phyloP scores from a whole-genome alignment of 1,140 invertebrate species.

The Lanistes nyassanus region DNA sequence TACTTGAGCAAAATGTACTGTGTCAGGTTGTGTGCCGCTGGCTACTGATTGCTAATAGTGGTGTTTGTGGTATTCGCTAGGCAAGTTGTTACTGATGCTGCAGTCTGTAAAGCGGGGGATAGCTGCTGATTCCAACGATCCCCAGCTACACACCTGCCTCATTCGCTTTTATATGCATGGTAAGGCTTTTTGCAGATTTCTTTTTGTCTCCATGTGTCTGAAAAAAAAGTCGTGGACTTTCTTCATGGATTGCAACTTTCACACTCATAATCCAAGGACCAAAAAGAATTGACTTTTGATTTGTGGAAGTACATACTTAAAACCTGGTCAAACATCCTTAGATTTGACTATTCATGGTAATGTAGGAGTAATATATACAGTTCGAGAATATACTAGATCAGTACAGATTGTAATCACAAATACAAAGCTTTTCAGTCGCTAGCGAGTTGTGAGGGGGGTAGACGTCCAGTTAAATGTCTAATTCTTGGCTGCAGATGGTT shows the following conservation, averaged over 20 bases:
- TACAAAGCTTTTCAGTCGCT: not conserved
- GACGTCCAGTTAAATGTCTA: not conserved
- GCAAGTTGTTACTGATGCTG: conserved; percentile 65
- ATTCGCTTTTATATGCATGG: conserved; percentile 74
- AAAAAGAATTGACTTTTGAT: too few species aligned
- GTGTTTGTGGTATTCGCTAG: conserved; percentile 57
- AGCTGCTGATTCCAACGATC: conserved; percentile 78
- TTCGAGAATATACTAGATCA: not conserved
- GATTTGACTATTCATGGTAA: too few species aligned
- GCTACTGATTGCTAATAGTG: too few species aligned
- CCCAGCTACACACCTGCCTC: conserved; percentile 85
- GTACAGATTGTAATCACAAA: not conserved
- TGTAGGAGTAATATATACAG: too few species aligned
- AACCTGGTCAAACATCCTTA: too few species aligned
- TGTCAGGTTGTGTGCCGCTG: too few species aligned
- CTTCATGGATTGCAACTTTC: not conserved
- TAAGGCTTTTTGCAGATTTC: too few species aligned
- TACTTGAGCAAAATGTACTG: too few species aligned
- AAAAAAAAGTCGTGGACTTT: too few species aligned
- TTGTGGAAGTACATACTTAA: too few species aligned
- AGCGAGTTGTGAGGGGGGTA: not conserved
- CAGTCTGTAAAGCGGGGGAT: conserved; percentile 88
- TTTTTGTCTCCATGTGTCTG: too few species aligned
- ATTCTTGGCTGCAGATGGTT: not conserved
- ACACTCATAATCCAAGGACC: too few species aligned